Evolutionary conservation across 1,140 invertebrate species (phyloP), one percentile per base, ranked within the genome.

Genomic region (Hormaphis cornu): DNA sequence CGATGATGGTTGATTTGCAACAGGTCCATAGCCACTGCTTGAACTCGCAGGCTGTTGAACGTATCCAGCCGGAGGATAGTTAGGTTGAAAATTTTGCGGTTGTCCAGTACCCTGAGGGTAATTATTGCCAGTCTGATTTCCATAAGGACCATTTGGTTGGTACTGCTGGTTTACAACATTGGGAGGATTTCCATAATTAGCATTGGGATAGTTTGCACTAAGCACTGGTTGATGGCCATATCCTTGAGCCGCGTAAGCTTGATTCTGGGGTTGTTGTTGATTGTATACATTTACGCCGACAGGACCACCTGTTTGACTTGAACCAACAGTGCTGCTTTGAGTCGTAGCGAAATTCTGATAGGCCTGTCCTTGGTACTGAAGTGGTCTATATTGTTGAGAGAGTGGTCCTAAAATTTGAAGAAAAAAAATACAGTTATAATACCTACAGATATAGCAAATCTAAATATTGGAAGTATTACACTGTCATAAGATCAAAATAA

Each of bases 31-130:
- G 3, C 56, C 44, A 42, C 18, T 40, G 12, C 26, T 46, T 12
- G 58, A 63, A 63, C 58, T 63, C 9, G 44, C 69, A 7, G 72
- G 72, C 16, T 70, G 71, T 28, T 70, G 69, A 26, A 24, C 56
- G 24, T 58, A 69, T 2, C 53, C 61, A 46, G 35, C 48, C 16
- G 70, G 71, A 9, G 58, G 50, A 33, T 70, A 59, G 4, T 59
- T 58, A 12, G 66, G 30, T 7, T 70, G 66, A 2, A 58, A 48
- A 20, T 70, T 33, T 24, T 54, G 48, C 44, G 48, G 26, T 28
- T 71, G 72, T 26, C 42, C 46, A 14, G 56, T 30, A 44, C 22
- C 48, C 14, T 61, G 48, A 7, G 70, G 46, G 28, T 71, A 71
- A 59, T 14, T 71, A 44, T 42, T 26, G n/a, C 24, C 42, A 14